Base-by-base conservation (phyloP, 2,113 vertebrate genomes). In the Fukomys damarensis region DNA sequence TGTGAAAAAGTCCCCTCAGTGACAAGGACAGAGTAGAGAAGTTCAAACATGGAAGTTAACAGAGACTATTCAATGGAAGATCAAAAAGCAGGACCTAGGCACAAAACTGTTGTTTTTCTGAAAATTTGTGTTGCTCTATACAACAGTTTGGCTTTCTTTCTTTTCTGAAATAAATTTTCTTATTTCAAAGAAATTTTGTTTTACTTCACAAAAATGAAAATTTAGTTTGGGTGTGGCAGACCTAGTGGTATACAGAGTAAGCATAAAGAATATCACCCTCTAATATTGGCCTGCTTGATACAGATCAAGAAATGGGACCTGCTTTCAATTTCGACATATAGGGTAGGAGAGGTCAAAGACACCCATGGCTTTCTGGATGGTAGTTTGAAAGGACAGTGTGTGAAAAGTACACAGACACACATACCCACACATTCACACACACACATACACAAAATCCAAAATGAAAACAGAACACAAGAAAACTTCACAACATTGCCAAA, bases 171-270 rank as follows among this genome's bases (percentile, higher is more conserved):
- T 38, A 65, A 52, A 6, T 63, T 91, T 91, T 54, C 22, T 93
- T 38, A 93, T 63, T 89, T 90, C 38, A 59, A 93, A 82, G n/a
- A 92, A 74, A 35, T 74, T 72, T 77, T 65, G 22, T 72, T 91
- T 86, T 77, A 81, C 80, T 84, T 88, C 32, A 92, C 90, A 97
- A 79, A 72, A 79, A 58, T 46, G 43, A 58, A 82, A 65, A 82
- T 41, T 79, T 88, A 77, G 72, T 84, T 61, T 19, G 56, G 41
- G 26, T 52, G 11, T 26, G 8, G n/a, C 68, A 58, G 35, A 93
- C 16, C 52, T 84, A 83, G 46, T 70, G 43, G 32, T 66, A 2
- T 65, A 70, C 14, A 46, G 12, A n/a, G 22, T 56, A 95, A 85
- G 32, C 28, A 84, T 12, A 82, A 82, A 83, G 19, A 76, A 82